Conservation (phyloP, 1,140 invertebrate species). For the Brachionus manjavacas region DNA sequence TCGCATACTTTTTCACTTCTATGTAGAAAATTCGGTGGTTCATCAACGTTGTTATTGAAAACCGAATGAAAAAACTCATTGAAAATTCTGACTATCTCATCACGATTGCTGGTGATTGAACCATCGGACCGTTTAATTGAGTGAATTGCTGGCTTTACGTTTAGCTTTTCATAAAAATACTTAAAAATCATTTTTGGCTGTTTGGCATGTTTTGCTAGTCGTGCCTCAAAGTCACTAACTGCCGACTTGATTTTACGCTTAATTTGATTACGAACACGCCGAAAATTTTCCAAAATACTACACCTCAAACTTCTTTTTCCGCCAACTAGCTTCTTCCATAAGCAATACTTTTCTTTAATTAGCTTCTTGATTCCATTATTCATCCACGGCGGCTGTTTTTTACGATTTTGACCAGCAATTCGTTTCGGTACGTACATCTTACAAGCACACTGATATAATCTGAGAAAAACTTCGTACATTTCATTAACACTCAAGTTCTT, state of each 20-base stretch:
- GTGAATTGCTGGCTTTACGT: neutral
- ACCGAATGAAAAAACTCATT: neutral
- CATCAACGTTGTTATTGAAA: neutral
- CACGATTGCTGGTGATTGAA: neutral
- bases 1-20: too few species aligned
- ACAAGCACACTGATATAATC: neutral
- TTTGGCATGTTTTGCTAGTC: neutral
- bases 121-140: neutral
- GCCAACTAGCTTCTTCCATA: too few species aligned
- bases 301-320: too few species aligned
- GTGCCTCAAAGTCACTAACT: neutral
- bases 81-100: neutral
- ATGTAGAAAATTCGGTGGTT: neutral
- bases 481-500: neutral
- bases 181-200: neutral
- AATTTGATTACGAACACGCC: neutral
- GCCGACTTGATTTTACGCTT: neutral
- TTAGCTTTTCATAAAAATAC: neutral
- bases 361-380: neutral
- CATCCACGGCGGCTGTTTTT: neutral
- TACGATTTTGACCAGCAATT: neutral
- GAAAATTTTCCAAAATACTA: too few species aligned
- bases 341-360: too few species aligned
- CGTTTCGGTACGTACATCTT: neutral
- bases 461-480: neutral